Conservation (phyloP, 2,797 vertebrate genomes). For the Phataginus tricuspis region DNA sequence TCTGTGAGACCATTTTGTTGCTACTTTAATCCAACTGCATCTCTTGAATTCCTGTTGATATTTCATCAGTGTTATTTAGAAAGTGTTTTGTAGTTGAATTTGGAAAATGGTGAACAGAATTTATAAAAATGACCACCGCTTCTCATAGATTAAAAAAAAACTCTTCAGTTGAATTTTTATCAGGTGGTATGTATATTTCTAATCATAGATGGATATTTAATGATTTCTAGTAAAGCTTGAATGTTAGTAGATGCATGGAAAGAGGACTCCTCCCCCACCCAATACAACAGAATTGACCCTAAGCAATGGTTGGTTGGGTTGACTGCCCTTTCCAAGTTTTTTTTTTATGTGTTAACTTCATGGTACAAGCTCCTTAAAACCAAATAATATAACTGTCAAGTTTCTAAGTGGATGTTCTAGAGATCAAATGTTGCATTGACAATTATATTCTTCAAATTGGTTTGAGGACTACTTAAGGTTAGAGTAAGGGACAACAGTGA, state of each 20-base stretch:
- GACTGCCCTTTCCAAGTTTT: not conserved
- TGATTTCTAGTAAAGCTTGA: not conserved
- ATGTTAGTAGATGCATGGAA: not conserved
- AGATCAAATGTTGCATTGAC: not conserved
- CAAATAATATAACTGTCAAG: not conserved
- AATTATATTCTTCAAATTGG: constrained; percentile 1
- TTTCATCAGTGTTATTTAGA: not conserved
- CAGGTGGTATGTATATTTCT: not conserved
- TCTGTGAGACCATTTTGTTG: not conserved
- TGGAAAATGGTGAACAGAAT: not conserved
- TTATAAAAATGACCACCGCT: not conserved
- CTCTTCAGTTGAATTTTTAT: not conserved
- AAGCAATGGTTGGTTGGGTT: not conserved
- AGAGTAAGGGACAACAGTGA: not conserved
- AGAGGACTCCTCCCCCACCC: not conserved
- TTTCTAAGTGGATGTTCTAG: not conserved
- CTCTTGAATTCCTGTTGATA: constrained; percentile 1
- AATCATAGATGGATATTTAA: not conserved
- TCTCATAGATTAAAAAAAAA: not conserved
- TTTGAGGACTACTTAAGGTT: constrained; percentile 5
- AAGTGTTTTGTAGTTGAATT: not conserved
- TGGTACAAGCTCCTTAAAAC: not conserved
- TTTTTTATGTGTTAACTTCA: not conserved
- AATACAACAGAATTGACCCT: not conserved
- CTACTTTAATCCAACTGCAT: not conserved